Conservation (phyloP, 2,888 invertebrate genomes). For the Dioctria linearis region DNA sequence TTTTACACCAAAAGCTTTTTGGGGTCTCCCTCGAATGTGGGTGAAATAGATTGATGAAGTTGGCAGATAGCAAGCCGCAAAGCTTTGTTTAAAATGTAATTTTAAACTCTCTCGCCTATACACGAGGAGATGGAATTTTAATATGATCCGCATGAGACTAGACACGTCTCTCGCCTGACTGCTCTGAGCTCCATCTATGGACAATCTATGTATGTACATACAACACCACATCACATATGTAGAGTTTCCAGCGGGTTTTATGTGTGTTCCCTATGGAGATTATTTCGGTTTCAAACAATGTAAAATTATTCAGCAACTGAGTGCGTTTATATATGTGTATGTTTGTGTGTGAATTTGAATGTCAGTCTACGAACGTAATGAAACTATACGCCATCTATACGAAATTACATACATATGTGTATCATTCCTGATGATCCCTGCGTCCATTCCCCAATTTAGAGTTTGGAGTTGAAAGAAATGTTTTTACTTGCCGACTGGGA, state of each 20-base stretch:
- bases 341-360: conserved; percentile 3
- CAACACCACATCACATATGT: no score
- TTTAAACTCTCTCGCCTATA: conserved; percentile 29
- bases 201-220: no score
- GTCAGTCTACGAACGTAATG: neutral
- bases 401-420: no score
- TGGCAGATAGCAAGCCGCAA: conserved; percentile 21
- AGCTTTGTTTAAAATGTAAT: conserved; percentile 48
- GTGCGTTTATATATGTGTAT: conserved; percentile 8
- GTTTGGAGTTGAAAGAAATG: neutral
- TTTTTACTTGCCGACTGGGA: conserved; percentile 6
- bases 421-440: neutral
- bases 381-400: no score
- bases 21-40: conserved; percentile 1
- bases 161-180: conserved; percentile 29
- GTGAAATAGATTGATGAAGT: neutral
- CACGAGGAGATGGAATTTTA: conserved; percentile 43
- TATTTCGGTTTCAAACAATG: conserved; percentile 28
- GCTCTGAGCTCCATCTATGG: neutral
- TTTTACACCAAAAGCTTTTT: conserved; percentile 9
- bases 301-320: conserved; percentile 29
- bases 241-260: no score
- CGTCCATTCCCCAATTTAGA: neutral
- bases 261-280: conserved; percentile 7
- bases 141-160: conserved; percentile 45